Conservation (phyloP, 2,888 invertebrate genomes). For the Spodoptera picta region DNA sequence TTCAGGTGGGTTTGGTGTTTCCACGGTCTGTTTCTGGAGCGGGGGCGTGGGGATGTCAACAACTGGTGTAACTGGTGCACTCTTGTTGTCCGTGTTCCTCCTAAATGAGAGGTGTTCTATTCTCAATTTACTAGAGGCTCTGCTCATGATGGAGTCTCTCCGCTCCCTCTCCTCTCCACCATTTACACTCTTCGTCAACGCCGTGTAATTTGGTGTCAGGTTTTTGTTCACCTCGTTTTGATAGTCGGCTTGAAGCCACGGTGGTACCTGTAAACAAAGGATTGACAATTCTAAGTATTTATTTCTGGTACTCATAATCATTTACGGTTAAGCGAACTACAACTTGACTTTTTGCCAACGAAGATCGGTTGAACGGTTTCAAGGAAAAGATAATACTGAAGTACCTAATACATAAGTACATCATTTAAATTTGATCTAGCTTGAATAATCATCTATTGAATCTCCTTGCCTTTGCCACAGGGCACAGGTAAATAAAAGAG, state of each 20-base stretch:
- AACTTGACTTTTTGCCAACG: too few species aligned
- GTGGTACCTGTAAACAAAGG: slow-evolving; percentile 89
- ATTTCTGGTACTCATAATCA: too few species aligned
- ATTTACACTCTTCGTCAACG: slow-evolving; percentile 77
- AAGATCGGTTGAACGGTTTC: too few species aligned
- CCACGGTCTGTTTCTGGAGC: slow-evolving; percentile 64
- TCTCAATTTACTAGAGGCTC: slow-evolving; percentile 82
- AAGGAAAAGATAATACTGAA: too few species aligned
- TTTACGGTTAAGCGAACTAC: too few species aligned
- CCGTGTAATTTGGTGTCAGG: slow-evolving; percentile 83
- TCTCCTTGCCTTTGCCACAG: too few species aligned
- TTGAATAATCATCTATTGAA: too few species aligned
- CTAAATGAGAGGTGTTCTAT: slow-evolving; percentile 84
- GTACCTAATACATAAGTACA: too few species aligned
- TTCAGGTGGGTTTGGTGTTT: slow-evolving; percentile 77
- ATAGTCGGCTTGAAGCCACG: slow-evolving; percentile 92
- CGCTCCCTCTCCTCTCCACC: slow-evolving; percentile 80
- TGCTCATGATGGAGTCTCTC: slow-evolving; percentile 83
- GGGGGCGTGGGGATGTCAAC: slow-evolving; percentile 66
- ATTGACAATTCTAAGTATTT: not conserved
- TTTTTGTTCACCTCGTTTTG: slow-evolving; percentile 86
- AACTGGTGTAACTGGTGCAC: slow-evolving; percentile 76
- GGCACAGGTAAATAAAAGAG: too few species aligned
- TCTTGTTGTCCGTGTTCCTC: slow-evolving; percentile 71
- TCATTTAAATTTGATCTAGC: too few species aligned